phyloP scores from a whole-genome alignment of 2,888 invertebrate species.

The Andrena bucephala region DNA sequence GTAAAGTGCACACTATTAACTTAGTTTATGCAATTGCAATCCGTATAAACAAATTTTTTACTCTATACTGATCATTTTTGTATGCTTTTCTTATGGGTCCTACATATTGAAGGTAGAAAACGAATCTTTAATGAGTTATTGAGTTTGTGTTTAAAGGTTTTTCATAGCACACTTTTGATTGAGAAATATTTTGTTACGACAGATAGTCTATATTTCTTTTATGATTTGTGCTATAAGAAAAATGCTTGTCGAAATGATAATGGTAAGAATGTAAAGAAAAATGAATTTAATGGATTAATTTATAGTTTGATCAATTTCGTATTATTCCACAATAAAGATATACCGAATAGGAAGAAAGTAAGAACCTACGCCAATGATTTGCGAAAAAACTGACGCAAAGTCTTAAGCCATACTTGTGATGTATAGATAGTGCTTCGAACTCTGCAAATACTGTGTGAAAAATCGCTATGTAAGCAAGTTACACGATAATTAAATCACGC shows the following conservation, averaged over 20 bases:
- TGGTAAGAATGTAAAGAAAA: neutral
- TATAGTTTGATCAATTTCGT: neutral
- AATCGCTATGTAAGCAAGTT: conserved; percentile 4
- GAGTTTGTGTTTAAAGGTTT: too few relatives aligned
- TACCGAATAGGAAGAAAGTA: neutral
- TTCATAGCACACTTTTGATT: neutral
- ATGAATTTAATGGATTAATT: neutral
- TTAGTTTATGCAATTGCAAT: neutral
- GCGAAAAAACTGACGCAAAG: neutral
- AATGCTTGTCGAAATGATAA: neutral
- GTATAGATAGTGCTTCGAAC: conserved; percentile 4
- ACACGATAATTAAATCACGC: conserved; percentile 11
- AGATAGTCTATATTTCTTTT: neutral
- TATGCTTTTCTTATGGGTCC: neutral
- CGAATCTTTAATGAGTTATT: too few relatives aligned
- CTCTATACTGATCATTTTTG: neutral
- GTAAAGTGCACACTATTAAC: neutral
- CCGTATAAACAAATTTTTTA: neutral
- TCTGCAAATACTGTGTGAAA: conserved; percentile 18
- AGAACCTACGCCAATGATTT: neutral
- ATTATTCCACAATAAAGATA: neutral
- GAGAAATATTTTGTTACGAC: neutral
- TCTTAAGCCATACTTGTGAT: neutral
- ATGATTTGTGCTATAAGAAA: neutral
- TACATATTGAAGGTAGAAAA: neutral